Percentiles rank a stretch among this genome's conserved stretches.
These are phyloP conservation scores for Plemyria rubiginata DNA, from an alignment of 2,888 invertebrate species.

Conservation along the genomic window DNA sequence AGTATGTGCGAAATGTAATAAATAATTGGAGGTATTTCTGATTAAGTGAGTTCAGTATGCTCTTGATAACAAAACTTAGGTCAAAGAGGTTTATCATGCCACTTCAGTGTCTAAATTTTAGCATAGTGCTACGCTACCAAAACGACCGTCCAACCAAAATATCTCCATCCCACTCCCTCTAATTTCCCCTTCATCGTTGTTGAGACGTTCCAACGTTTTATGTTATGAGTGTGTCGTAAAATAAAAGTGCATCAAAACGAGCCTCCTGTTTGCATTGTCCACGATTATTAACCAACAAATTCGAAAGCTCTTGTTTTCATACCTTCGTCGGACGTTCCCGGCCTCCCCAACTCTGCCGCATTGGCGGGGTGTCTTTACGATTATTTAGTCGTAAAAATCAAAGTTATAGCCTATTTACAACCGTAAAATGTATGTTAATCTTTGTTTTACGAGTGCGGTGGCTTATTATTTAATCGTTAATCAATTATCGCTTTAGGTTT, in stretches of 20 bases:
- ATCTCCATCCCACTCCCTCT: slow-evolving; percentile 51
- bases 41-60: too few species aligned
- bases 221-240: slow-evolving; percentile 82
- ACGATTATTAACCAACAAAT: slow-evolving; percentile 71
- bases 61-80: too few species aligned
- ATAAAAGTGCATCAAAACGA: slow-evolving; percentile 82
- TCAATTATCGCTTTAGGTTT: slow-evolving; percentile 76
- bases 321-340: slow-evolving; percentile 39
- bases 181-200: slow-evolving; percentile 71
- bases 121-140: slow-evolving; percentile 14
- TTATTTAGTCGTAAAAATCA: slow-evolving; percentile 86
- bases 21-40: too few species aligned
- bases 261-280: slow-evolving; percentile 81
- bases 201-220: slow-evolving; percentile 80
- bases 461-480: slow-evolving; percentile 83
- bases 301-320: slow-evolving; percentile 49
- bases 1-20: too few species aligned
- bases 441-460: slow-evolving; percentile 82
- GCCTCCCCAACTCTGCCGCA: slow-evolving; percentile 60
- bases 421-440: slow-evolving; percentile 83
- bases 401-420: slow-evolving; percentile 85
- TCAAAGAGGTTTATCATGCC: neutral
- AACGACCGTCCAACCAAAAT: slow-evolving; percentile 25
- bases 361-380: slow-evolving; percentile 83
- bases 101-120: neutral